Percentiles rank a stretch among this genome's conserved stretches.
These are phyloP conservation scores for Syngnathoides biaculeatus DNA, from an alignment of 2,113 vertebrate species.

Conservation along the genomic window DNA sequence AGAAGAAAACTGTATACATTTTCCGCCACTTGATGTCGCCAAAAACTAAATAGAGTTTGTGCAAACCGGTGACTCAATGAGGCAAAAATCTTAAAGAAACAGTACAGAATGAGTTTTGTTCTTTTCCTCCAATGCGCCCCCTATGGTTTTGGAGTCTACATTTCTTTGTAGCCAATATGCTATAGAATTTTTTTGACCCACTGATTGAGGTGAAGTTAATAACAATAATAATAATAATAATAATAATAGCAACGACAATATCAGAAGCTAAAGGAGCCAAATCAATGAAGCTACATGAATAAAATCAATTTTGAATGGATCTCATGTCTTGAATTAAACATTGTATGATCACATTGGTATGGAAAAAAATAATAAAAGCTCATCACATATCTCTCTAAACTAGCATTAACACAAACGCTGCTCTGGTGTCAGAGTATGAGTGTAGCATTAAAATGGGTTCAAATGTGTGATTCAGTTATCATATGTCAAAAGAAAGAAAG, in stretches of 20 bases:
- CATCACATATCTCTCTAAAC: neutral
- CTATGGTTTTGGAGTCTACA: neutral
- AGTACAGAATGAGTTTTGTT: neutral
- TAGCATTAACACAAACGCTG: neutral
- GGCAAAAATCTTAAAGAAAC: constrained; percentile 1
- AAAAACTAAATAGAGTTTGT: constrained; percentile 7
- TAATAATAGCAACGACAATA: neutral
- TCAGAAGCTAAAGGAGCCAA: too few relatives aligned
- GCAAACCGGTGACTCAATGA: neutral
- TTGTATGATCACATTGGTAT: neutral
- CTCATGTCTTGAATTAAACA: neutral
- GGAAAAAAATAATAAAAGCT: neutral
- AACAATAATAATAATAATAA: neutral
- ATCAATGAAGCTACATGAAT: too few relatives aligned
- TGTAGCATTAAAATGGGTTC: neutral
- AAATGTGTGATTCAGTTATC: neutral
- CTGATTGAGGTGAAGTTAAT: neutral
- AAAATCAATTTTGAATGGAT: neutral
- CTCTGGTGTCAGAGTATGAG: neutral
- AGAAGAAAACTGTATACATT: neutral
- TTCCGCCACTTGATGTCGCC: constrained; percentile 39
- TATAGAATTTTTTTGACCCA: neutral
- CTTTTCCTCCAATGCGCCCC: neutral
- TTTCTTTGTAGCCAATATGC: neutral
- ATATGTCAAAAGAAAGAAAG: neutral